Evolutionary conservation across 1,140 invertebrate genomes (phyloP), one percentile per base, ranked within the genome.

Genomic region (Vanessa atalanta): DNA sequence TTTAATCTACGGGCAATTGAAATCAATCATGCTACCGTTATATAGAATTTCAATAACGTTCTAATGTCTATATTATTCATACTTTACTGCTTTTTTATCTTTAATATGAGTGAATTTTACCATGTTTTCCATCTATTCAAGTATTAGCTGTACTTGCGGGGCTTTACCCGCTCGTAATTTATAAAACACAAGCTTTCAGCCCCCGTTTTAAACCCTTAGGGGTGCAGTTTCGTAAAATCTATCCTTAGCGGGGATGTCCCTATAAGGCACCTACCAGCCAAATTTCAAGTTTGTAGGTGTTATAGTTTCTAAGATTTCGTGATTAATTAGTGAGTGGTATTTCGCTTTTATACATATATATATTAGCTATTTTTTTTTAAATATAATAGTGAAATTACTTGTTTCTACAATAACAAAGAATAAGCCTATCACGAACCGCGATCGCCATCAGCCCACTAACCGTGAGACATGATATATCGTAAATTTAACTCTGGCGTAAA

Each of bases 21-120:
- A 31, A 65, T 66, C 50, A 55, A 67, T 48, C 71, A 72, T 65
- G 71, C 71, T 60, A 67, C 20, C 15, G 14, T 69, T 69, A 69
- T 13, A 47, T 69, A 60, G 15, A 37, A 43, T 68, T 68, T 9
- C 53, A 50, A 66, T 72, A 23, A 37, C 23, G 43, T 57, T 57
- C 1, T 57, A 57, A n/a, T 20, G 16, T 23, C 16, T 13, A 53
- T 53, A 23, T 12, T 11, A 43, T 43, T 43, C 9, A 57, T 26
- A 23, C 23, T 16, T 57, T 23, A 26, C 12, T 23, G 2, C 53
- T 20, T 57, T 57, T 9, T 57, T 57, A 57, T 57, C 11, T 26
- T 3, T 20, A 55, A 55, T 16, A 23, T 8, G 9, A n/a, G 2
- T 2, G 8, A 8, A 55, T 3, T 23, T 23, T 11, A 20, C 20